Base-by-base conservation (phyloP, 2,797 vertebrate genomes). In the Nyctalus aviator region DNA sequence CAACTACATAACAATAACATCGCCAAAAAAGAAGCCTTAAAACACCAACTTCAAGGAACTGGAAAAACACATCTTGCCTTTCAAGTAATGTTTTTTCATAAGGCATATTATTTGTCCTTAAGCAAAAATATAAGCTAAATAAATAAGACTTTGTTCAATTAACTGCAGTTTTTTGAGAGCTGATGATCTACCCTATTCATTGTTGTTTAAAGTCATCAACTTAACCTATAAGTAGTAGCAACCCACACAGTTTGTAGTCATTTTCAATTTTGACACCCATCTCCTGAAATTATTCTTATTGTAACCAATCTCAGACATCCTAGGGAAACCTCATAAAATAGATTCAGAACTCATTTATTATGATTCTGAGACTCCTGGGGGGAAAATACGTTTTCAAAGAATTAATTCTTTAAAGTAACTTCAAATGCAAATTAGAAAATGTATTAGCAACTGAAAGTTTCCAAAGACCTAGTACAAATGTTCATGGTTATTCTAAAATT, bases 391-490 rank as follows among this genome's bases (percentile, higher is more conserved):
- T 95, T 92, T 93, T 94, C n/a, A 83, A 53, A 88, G 17, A 64
- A 68, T 86, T 93, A 89, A 69, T 44, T 82, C 81, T 87, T 96
- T 84, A 44, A 92, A 94, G 82, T 84, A 93, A 94, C 32, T 93
- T 85, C 69, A 88, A 85, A 50, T 71, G 48, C 15, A 95, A 93
- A 92, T 83, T 59, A 86, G 50, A 94, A 95, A 94, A 82, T 92
- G 73, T 88, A 90, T 79, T 93, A 92, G 64, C 75, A 88, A 50
- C 10, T 57, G 30, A 71, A 92, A 64, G 8, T 91, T 91, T 90
- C 71, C 75, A 95, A 81, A 89, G 32, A 91, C 41, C 23, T 69
- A 88, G 23, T 69, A 84, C 41, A 94, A 79, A 84, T 84, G 55
- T 82, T 93, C 73, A 90, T 35, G 25, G 86, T 35, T 95, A 91